phyloP scores from a whole-genome alignment of 2,113 vertebrate species.

The Anoplopoma fimbria region DNA sequence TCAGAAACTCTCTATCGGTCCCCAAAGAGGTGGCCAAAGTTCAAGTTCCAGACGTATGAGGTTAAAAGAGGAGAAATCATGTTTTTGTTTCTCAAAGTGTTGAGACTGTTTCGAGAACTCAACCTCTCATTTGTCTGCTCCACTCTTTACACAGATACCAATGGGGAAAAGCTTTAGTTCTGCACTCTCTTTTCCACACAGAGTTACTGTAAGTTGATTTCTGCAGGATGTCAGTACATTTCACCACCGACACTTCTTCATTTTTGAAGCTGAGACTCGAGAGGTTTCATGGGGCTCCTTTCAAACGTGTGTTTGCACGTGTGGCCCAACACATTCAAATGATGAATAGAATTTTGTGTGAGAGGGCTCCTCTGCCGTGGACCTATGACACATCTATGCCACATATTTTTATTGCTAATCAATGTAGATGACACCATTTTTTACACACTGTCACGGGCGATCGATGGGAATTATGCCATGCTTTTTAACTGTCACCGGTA shows the following conservation, averaged over 20 bases:
- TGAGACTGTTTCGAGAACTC: neutral
- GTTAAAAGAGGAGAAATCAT: conserved; percentile 9
- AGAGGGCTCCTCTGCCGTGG: conserved; percentile 37
- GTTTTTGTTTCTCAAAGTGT: conserved; percentile 25
- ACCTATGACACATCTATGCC: conserved; percentile 49
- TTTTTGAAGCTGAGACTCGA: neutral
- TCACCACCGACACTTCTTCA: neutral
- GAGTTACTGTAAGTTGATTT: neutral
- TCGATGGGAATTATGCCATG: conserved; percentile 72
- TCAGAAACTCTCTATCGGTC: conserved; percentile 23
- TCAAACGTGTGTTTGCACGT: neutral
- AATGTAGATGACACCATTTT: conserved; percentile 64
- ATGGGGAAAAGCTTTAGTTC: neutral
- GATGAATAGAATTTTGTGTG: conserved; percentile 41
- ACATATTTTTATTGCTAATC: conserved; percentile 67
- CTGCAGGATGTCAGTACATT: neutral
- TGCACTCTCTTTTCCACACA: neutral
- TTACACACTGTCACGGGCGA: conserved; percentile 53
- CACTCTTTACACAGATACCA: neutral
- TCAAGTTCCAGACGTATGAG: conserved; percentile 18
- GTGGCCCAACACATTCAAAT: conserved; percentile 26
- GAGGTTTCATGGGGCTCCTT: neutral
- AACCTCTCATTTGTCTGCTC: neutral
- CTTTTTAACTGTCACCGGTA: conserved; percentile 70
- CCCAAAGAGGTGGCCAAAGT: conserved; percentile 10